Base-by-base conservation (phyloP, 2,113 vertebrate genomes). In the Callopanchax toddi region DNA sequence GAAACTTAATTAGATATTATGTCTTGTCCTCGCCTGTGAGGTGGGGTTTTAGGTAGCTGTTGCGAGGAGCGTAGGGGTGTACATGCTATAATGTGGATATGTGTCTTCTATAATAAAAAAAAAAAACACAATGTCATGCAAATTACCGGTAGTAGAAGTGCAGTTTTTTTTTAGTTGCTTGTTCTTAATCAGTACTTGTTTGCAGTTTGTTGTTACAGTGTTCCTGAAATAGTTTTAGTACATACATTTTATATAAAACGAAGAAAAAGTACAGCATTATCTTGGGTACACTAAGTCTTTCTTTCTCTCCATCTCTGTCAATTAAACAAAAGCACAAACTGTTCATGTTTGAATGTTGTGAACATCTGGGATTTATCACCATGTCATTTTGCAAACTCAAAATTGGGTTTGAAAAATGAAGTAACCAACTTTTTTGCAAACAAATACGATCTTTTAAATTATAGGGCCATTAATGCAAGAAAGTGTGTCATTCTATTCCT, bases 1-100 rank as follows among this genome's bases (percentile, higher is more conserved):
- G 85, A 90, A 92, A 92, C 92, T 91, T 92, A 93, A 93, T 93
- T 92, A 93, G 91, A 89, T 91, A 91, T 90, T 90, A 76, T 86
- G 86, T 87, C 78, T 87, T 82, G 58, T 79, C 82, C 56, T 68
- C 79, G 83, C 78, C 82, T 79, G 67, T 53, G 46, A 85, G 82
- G 81, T 59, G 74, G 49, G 34, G 76, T 60, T 76, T 77, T 78
- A 81, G 71, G 70, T 74, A 79, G 76, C 57, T 48, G 43, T 71
- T 64, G 56, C 73, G 52, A 73, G 76, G 50, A 45, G 50, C 52
- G 15, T 60, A 37, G 63, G n/a, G 39, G 16, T 25, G 22, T 26
- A 15, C 17, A 15, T 13, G 45, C 22, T 69, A 45, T 63, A 45
- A 34, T 10, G 8, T 11, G 8, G 13, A 32, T n/a, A 43, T n/a